Percentiles rank a stretch among this genome's conserved stretches.
Evolutionary conservation across 2,888 invertebrate species (phyloP).

Genomic region (Oxytorus armatus): DNA sequence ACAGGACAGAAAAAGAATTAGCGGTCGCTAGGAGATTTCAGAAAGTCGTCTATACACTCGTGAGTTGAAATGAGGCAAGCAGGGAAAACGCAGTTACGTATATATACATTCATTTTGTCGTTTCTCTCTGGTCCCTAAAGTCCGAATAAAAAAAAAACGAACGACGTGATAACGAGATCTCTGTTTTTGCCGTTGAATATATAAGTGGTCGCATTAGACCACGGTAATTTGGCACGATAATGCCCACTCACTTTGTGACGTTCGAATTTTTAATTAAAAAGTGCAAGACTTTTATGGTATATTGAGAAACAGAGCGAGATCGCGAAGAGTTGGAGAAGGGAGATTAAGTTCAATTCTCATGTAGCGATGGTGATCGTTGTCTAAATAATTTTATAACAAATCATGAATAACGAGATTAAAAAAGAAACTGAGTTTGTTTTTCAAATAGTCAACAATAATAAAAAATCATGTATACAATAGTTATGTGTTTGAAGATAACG

Average conservation of each 20-base stretch:
- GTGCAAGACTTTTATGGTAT: not conserved
- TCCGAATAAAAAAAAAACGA: slow-evolving; percentile 42
- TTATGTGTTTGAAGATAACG: too few species aligned
- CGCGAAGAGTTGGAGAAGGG: not conserved
- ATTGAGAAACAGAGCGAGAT: slow-evolving; percentile 1
- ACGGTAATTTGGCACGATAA: slow-evolving; percentile 57
- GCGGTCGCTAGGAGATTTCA: slow-evolving; percentile 66
- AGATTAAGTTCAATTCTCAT: not conserved
- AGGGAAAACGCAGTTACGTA: not conserved
- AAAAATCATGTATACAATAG: too few species aligned
- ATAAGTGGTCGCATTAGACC: slow-evolving; percentile 37
- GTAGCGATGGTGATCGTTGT: not conserved
- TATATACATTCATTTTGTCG: slow-evolving; percentile 20
- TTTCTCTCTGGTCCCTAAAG: slow-evolving; percentile 12
- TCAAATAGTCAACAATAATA: too few species aligned
- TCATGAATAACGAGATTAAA: not conserved
- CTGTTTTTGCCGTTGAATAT: slow-evolving; percentile 51
- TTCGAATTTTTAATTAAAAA: slow-evolving; percentile 15
- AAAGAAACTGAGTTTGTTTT: too few species aligned
- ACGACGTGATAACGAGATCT: slow-evolving; percentile 54
- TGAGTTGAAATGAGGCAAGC: slow-evolving; percentile 15
- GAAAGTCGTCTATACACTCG: slow-evolving; percentile 44
- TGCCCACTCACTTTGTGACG: slow-evolving; percentile 23
- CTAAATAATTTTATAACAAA: not conserved
- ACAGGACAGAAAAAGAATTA: slow-evolving; percentile 37